phyloP scores from a whole-genome alignment of 2,797 vertebrate genomes.

The Pelochelys cantorii region DNA sequence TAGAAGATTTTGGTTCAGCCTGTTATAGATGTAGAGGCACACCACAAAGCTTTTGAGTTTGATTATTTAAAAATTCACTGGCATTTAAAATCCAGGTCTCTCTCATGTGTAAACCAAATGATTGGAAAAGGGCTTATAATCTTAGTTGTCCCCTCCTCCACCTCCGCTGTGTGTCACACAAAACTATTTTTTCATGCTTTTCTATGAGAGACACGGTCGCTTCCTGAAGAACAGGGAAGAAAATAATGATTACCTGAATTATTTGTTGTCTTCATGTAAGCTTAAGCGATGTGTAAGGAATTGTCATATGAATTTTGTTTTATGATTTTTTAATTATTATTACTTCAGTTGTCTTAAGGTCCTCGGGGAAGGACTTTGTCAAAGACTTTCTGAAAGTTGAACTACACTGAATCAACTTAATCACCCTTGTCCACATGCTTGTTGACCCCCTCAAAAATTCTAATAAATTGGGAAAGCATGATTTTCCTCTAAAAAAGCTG shows the following conservation, averaged over 20 bases:
- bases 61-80: background rate
- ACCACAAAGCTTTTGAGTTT: background rate
- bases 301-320: background rate
- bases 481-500: background rate
- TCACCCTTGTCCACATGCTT: background rate
- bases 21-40: fast-evolving
- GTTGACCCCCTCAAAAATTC: background rate
- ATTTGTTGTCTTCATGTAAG: constrained; percentile 32
- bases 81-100: background rate
- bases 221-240: constrained; percentile 9
- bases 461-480: background rate
- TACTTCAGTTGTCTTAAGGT: background rate
- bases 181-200: background rate
- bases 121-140: background rate
- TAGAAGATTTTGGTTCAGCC: background rate
- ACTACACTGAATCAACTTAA: background rate
- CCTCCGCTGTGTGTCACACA: background rate
- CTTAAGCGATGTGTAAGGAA: background rate
- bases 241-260: background rate
- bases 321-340: background rate
- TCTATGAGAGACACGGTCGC: background rate
- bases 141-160: background rate
- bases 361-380: background rate
- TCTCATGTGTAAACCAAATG: background rate
- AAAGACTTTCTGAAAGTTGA: background rate